Percentiles rank a stretch among this genome's conserved stretches.
These are phyloP conservation scores for Laspeyria flexula DNA, from an alignment of 2,888 invertebrate genomes.

Conservation along the genomic window DNA sequence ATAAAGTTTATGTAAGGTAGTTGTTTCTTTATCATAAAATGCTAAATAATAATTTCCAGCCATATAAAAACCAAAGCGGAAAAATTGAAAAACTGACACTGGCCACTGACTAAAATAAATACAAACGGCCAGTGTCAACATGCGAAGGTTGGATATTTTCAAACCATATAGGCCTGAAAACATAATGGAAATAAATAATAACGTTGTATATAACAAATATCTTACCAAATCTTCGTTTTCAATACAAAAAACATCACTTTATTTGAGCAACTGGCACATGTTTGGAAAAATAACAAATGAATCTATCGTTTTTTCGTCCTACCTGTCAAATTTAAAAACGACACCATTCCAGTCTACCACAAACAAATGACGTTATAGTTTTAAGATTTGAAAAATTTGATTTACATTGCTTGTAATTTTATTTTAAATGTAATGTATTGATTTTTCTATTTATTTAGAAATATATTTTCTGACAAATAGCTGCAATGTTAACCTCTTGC, in stretches of 20 bases:
- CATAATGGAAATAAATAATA: constrained; percentile 27
- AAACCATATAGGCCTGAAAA: constrained; percentile 26
- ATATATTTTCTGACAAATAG: too few species aligned
- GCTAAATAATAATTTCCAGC: constrained; percentile 51
- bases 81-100: constrained; percentile 52
- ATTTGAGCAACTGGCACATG: constrained; percentile 68
- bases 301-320: constrained; percentile 50
- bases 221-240: constrained; percentile 52
- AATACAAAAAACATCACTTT: constrained; percentile 51
- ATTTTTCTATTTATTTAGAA: too few species aligned
- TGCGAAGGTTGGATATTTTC: constrained; percentile 20
- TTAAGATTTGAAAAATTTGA: background rate
- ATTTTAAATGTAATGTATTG: too few species aligned
- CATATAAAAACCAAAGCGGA: constrained; percentile 41
- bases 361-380: constrained; percentile 22
- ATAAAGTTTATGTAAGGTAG: constrained; percentile 31
- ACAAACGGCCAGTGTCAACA: constrained; percentile 54
- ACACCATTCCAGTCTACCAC: constrained; percentile 51
- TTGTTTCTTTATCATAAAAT: constrained; percentile 33
- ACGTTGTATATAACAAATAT: constrained; percentile 20
- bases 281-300: constrained; percentile 70
- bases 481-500: too few species aligned
- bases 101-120: constrained; percentile 58
- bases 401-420: constrained; percentile 18
- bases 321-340: constrained; percentile 61